A percentile compares a stretch with the other conserved stretches of the same genome.
These are phyloP conservation scores for Silurus asotus DNA, from an alignment of 2,113 vertebrate species.

Conservation along the genomic window DNA sequence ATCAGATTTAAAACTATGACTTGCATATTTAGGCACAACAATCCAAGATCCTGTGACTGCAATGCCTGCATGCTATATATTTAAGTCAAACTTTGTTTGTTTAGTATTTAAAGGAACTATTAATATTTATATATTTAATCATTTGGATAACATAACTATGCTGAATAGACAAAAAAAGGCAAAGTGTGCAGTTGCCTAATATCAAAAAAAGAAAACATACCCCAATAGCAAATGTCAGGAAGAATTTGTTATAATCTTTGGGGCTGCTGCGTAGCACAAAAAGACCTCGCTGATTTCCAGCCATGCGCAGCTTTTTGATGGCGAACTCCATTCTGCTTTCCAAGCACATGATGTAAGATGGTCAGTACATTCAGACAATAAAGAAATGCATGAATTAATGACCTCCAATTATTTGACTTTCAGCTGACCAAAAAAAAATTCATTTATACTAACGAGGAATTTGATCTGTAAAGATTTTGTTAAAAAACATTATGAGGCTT, in stretches of 20 bases:
- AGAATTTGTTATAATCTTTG: conserved; percentile 94
- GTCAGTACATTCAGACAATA: background rate
- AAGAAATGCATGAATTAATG: background rate
- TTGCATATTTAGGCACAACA: too few relatives aligned
- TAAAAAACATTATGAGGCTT: conserved; percentile 62
- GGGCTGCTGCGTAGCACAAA: conserved; percentile 94
- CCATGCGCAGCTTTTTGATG: conserved; percentile 84
- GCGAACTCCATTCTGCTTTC: conserved; percentile 90
- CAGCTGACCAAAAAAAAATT: background rate
- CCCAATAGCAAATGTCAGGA: conserved; percentile 93
- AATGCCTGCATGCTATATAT: background rate
- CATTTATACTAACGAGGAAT: background rate
- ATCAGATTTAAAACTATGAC: too few relatives aligned
- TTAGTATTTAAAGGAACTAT: background rate
- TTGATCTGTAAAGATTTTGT: background rate
- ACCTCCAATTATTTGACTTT: background rate
- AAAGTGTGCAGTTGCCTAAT: conserved; percentile 4
- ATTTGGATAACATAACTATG: background rate
- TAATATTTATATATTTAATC: background rate
- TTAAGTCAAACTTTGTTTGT: background rate
- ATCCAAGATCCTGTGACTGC: too few relatives aligned
- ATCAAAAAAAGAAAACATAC: conserved; percentile 70
- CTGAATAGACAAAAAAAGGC: background rate
- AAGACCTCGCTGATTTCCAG: conserved; percentile 86
- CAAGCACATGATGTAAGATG: background rate